phyloP scores from a whole-genome alignment of 2,888 invertebrate genomes.

The Eurytoma californica region DNA sequence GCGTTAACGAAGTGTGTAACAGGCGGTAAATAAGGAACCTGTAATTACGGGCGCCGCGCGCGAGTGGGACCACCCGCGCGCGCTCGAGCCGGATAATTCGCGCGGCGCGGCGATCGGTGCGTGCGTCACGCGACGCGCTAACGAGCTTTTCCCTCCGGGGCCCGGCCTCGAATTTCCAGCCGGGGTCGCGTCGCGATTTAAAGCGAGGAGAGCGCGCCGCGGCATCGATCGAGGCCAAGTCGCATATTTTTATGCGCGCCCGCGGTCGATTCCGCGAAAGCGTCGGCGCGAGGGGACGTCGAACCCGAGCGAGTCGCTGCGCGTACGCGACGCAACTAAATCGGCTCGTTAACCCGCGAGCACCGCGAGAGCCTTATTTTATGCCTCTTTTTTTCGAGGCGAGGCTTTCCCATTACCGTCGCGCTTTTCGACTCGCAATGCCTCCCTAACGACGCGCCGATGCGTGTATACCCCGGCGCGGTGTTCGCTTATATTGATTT shows the following conservation, averaged over 20 bases:
- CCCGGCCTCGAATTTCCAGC: neutral
- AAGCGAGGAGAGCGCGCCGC: too few relatives aligned
- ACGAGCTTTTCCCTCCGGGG: neutral
- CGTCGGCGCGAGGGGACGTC: conserved; percentile 10
- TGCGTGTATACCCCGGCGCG: too few relatives aligned
- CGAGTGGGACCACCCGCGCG: conserved; percentile 69
- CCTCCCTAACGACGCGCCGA: conserved; percentile 19
- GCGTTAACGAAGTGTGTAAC: conserved; percentile 74
- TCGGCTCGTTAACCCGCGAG: conserved; percentile 43
- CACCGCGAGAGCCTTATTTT: conserved; percentile 2
- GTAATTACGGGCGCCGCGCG: conserved; percentile 71
- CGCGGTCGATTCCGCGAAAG: neutral
- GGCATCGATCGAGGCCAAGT: conserved; percentile 14
- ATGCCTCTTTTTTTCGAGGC: neutral
- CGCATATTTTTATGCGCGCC: neutral
- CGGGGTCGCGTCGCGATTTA: too few relatives aligned
- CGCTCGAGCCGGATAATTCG: conserved; percentile 6
- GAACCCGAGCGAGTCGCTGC: too few relatives aligned
- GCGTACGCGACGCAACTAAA: conserved; percentile 21
- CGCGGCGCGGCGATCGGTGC: neutral
- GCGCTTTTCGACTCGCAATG: neutral
- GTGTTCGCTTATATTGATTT: too few relatives aligned
- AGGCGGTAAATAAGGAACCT: conserved; percentile 74
- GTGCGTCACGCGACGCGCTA: conserved; percentile 12
- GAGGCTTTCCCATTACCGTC: neutral